Evolutionary conservation across 2,888 invertebrate species (phyloP).

Genomic region (Cryptus armator): DNA sequence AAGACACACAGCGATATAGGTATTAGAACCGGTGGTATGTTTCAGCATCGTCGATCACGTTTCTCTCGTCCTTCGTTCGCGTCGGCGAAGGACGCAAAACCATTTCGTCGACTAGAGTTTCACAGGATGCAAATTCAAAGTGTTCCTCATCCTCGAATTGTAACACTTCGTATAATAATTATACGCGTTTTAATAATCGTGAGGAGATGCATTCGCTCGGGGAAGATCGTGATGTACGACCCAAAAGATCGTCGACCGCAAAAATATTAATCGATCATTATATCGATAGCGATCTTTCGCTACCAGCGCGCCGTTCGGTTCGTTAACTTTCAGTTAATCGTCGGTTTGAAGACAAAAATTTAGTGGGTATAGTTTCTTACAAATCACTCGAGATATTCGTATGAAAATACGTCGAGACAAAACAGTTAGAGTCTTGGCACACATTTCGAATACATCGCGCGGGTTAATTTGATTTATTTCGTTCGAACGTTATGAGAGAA

Average conservation of each 20-base stretch:
- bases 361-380: neutral
- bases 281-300: neutral
- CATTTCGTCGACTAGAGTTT: neutral
- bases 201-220: neutral
- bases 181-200: neutral
- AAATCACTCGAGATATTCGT: neutral
- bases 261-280: neutral
- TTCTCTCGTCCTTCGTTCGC: conserved; percentile 4
- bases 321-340: neutral
- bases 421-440: too few species aligned
- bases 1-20: neutral
- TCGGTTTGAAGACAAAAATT: neutral
- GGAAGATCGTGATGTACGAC: neutral
- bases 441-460: neutral
- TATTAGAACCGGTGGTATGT: neutral
- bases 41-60: conserved; percentile 11
- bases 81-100: neutral
- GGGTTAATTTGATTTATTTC: neutral
- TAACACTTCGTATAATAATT: neutral
- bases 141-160: neutral
- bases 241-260: conserved; percentile 8
- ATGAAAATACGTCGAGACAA: too few species aligned
- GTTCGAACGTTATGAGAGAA: neutral
- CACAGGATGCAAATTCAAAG: neutral
- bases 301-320: neutral